Percentiles rank a stretch among this genome's conserved stretches.
These are phyloP conservation scores for Cherax destructor DNA, from an alignment of 1,140 invertebrate genomes.

Conservation along the genomic window DNA sequence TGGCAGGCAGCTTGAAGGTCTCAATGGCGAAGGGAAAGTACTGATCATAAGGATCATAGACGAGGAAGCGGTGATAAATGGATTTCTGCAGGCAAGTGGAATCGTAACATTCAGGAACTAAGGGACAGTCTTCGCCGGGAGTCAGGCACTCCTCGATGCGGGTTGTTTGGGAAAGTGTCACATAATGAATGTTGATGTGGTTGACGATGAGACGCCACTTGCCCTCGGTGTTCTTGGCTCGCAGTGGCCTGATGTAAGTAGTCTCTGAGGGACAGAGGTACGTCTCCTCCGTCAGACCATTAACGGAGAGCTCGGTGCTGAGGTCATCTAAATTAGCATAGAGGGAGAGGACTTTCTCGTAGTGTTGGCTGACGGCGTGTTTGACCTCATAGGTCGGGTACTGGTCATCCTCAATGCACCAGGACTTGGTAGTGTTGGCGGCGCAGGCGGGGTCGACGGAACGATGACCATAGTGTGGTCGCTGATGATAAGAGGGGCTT, in stretches of 20 bases:
- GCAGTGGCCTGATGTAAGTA: conserved; percentile 70
- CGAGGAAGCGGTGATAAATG: conserved; percentile 37
- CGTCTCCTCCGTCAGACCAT: conserved; percentile 41
- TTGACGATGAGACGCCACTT: conserved; percentile 73
- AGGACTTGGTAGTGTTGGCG: conserved; percentile 46
- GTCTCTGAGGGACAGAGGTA: conserved; percentile 55
- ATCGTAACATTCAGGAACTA: conserved; percentile 34
- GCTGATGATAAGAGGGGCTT: background rate
- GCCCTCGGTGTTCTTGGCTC: conserved; percentile 71
- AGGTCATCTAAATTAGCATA: conserved; percentile 61
- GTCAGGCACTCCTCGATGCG: conserved; percentile 42
- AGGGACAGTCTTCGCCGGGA: conserved; percentile 19
- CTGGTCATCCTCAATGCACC: conserved; percentile 67
- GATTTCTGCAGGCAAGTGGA: conserved; percentile 44
- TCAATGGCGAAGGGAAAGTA: conserved; percentile 51
- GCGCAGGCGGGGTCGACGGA: conserved; percentile 33
- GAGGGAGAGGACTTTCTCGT: conserved; percentile 68
- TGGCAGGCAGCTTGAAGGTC: conserved; percentile 53
- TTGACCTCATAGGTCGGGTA: conserved; percentile 38
- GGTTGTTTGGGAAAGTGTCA: conserved; percentile 24
- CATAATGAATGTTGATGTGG: conserved; percentile 70
- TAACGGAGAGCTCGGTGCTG: conserved; percentile 23
- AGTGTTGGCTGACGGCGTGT: conserved; percentile 60
- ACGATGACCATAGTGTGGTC: background rate
- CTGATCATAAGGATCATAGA: conserved; percentile 21